phyloP scores from a whole-genome alignment of 1,140 invertebrate genomes.

The Cyphomyrmex costatus region DNA sequence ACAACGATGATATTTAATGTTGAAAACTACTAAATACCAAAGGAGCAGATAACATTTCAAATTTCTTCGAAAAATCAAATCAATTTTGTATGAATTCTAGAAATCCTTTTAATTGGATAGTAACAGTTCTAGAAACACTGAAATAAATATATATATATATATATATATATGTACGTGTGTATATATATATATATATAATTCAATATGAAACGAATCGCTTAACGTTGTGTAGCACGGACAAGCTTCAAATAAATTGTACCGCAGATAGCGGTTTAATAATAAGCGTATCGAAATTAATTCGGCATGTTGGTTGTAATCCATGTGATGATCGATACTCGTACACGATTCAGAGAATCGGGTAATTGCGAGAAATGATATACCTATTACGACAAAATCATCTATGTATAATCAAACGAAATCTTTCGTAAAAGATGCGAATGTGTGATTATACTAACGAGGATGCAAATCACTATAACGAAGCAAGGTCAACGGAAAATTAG shows the following conservation, averaged over 20 bases:
- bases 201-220: background rate
- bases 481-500: slow-evolving; percentile 19
- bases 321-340: slow-evolving; percentile 6
- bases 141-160: background rate
- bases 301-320: slow-evolving; percentile 19
- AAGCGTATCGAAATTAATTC: slow-evolving; percentile 45
- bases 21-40: background rate
- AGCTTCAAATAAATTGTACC: slow-evolving; percentile 27
- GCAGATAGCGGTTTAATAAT: slow-evolving; percentile 32
- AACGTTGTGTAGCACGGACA: background rate
- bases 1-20: background rate
- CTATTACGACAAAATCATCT: background rate
- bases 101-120: slow-evolving; percentile 14
- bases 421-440: slow-evolving; percentile 5
- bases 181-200: background rate
- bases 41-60: background rate
- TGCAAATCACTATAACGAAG: slow-evolving; percentile 28
- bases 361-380: slow-evolving; percentile 10
- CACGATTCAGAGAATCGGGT: slow-evolving; percentile 12
- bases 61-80: slow-evolving; percentile 2
- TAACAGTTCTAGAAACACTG: background rate
- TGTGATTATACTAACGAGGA: slow-evolving; percentile 3
- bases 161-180: background rate
- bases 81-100: background rate
- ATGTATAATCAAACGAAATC: background rate